Conservation (phyloP, 2,113 vertebrate genomes). For the Sinosuthora webbiana region DNA sequence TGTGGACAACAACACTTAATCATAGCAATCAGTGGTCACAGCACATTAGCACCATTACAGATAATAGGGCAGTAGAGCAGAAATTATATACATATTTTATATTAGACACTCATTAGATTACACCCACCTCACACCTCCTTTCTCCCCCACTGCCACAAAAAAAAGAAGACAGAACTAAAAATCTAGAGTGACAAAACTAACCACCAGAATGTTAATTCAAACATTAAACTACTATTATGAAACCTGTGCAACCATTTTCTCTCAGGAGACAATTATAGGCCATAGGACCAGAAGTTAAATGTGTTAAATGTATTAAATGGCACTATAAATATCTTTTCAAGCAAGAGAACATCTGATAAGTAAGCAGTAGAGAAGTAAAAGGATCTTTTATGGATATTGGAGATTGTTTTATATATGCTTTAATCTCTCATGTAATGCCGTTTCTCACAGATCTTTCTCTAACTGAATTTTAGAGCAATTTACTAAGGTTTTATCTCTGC, state of each 20-base stretch:
- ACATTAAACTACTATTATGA: background rate
- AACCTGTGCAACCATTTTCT: background rate
- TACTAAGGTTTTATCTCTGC: background rate
- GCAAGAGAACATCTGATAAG: background rate
- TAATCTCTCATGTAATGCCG: background rate
- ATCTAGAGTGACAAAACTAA: background rate
- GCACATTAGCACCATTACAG: background rate
- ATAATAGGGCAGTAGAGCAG: background rate
- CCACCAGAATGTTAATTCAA: background rate
- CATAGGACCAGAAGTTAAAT: background rate
- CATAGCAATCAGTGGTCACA: background rate
- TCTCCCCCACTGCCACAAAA: rapidly evolving
- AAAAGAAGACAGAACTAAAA: background rate
- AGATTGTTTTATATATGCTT: background rate
- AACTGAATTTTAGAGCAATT: background rate
- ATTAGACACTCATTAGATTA: background rate
- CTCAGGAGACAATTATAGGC: background rate
- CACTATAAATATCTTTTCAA: background rate
- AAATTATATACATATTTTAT: background rate
- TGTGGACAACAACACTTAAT: background rate
- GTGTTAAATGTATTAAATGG: background rate
- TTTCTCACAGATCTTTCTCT: background rate
- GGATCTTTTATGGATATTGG: background rate
- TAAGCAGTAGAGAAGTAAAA: background rate
- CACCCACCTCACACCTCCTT: too few relatives aligned